phyloP scores from a whole-genome alignment of 2,888 invertebrate species.

The Pinctada fucata region DNA sequence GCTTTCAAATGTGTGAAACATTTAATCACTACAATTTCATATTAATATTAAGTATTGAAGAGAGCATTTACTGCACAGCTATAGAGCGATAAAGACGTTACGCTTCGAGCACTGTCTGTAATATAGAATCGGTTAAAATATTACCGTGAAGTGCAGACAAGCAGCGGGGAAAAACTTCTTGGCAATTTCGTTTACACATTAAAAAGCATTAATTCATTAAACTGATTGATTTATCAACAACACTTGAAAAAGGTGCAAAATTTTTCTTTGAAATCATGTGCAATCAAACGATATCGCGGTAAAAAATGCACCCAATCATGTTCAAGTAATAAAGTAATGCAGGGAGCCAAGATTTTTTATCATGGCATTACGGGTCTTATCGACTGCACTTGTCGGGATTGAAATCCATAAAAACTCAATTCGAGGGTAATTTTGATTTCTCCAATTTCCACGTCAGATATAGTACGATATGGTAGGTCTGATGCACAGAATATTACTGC shows the following conservation, averaged over 20 bases:
- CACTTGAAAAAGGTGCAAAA: not conserved
- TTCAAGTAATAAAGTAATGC: not conserved
- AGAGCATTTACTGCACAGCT: no score
- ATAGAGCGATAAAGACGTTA: no score
- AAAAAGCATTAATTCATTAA: not conserved
- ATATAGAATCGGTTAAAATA: no score
- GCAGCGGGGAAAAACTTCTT: not conserved
- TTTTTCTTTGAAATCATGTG: not conserved
- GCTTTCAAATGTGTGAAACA: no score
- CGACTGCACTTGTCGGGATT: constrained; percentile 1
- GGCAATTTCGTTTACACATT: not conserved
- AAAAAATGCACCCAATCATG: not conserved
- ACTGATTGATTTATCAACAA: not conserved
- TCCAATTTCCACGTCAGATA: not conserved
- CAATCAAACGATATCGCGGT: not conserved
- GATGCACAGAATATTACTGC: no score
- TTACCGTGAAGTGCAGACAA: no score
- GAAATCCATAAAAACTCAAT: not conserved
- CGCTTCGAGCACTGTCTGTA: no score
- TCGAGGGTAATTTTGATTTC: not conserved
- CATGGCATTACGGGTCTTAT: not conserved
- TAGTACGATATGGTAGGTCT: not conserved
- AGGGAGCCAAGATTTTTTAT: not conserved
- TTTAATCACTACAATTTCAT: no score
- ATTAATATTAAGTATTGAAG: no score